A percentile compares a stretch with the other conserved stretches of the same genome.
These are phyloP conservation scores for Cynodonichthys magdalenae DNA, from an alignment of 2,797 vertebrate species.

Conservation along the genomic window DNA sequence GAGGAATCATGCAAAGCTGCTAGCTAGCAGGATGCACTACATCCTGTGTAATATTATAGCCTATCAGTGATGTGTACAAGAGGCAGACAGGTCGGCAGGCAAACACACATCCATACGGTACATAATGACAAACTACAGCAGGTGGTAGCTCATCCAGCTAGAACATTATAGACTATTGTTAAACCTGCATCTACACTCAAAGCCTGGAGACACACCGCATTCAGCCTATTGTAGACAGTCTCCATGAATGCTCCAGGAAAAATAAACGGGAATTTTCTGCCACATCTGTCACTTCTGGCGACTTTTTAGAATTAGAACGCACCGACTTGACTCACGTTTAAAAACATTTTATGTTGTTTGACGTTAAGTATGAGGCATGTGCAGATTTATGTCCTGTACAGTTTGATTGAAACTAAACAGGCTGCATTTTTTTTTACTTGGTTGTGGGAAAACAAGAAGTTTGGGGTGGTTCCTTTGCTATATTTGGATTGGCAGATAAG, in stretches of 20 bases:
- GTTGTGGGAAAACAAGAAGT: conserved; percentile 1
- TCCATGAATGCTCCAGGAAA: conserved; percentile 41
- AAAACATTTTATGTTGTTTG: not conserved
- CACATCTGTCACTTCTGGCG: conserved; percentile 61
- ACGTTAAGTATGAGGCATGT: not conserved
- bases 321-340: conserved; percentile 6
- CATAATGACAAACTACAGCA: conserved; percentile 59
- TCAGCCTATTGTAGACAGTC: conserved; percentile 1
- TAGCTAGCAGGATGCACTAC: not conserved
- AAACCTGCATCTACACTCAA: conserved; percentile 41
- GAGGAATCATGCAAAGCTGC: not conserved
- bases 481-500: conserved; percentile 44
- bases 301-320: no score
- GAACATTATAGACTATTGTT: conserved; percentile 68
- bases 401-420: conserved; percentile 8
- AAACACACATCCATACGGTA: conserved; percentile 36
- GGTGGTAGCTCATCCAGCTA: conserved; percentile 69
- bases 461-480: conserved; percentile 12
- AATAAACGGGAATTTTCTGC: conserved; percentile 65
- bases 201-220: conserved; percentile 18
- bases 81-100: conserved; percentile 8
- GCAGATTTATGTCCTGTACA: not conserved
- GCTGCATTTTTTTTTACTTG: conserved; percentile 13
- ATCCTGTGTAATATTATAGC: conserved; percentile 21
- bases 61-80: conserved; percentile 8